Conservation (phyloP, 1,140 invertebrate species). For the Nixonia krombeini region DNA sequence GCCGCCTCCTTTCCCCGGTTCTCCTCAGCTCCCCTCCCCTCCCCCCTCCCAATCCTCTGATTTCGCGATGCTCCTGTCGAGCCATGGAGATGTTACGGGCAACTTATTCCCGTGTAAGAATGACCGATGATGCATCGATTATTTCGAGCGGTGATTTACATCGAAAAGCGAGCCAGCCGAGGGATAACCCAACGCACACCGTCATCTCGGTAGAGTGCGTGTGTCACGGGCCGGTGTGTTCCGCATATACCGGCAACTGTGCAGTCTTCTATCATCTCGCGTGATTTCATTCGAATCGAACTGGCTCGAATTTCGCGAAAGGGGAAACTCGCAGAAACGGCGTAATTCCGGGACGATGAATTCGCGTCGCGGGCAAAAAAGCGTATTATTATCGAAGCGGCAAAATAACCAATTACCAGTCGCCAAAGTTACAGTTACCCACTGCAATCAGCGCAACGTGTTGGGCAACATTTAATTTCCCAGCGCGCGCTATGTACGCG, state of each 20-base stretch:
- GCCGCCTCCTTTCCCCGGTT: not conserved
- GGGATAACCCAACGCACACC: no score
- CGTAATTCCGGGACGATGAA: not conserved
- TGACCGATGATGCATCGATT: slow-evolving; percentile 34
- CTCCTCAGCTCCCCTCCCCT: slow-evolving; percentile 6
- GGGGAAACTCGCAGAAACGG: no score
- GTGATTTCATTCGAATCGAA: no score
- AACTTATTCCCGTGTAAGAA: slow-evolving; percentile 24
- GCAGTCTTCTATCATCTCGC: no score
- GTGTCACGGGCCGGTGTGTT: no score
- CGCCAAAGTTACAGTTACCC: slow-evolving; percentile 20
- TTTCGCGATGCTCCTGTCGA: slow-evolving; percentile 3
- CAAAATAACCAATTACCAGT: slow-evolving; percentile 23
- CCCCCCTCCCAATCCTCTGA: slow-evolving; percentile 7
- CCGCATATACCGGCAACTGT: no score
- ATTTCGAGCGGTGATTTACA: slow-evolving; percentile 39
- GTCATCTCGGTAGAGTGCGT: no score
- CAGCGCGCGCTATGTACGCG: slow-evolving; percentile 24
- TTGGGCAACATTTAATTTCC: slow-evolving; percentile 33
- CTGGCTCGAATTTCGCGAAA: no score
- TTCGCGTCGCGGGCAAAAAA: slow-evolving; percentile 7
- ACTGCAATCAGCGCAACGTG: slow-evolving; percentile 21
- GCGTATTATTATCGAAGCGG: slow-evolving; percentile 17
- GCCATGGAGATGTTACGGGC: slow-evolving; percentile 23
- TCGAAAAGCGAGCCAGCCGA: slow-evolving; percentile 28